Evolutionary conservation across 2,797 vertebrate species (phyloP), one percentile per base, ranked within the genome.

Genomic region (Alectoris magna): DNA sequence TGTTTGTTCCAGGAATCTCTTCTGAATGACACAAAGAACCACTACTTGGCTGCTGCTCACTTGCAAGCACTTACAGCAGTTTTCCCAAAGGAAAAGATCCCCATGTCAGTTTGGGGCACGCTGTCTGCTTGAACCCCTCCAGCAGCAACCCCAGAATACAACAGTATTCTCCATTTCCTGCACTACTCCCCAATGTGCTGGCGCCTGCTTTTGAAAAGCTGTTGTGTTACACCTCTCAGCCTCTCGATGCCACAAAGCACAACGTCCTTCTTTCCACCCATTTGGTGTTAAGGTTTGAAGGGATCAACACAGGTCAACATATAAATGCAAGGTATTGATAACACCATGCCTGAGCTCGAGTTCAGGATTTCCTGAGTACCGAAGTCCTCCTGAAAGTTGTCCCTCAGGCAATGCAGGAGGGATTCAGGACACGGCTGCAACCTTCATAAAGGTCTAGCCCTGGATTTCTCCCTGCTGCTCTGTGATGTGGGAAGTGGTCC

Each of bases 391-490:
- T 27, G 13, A 17, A 51, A 0, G 13, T 26, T 53, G 67, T 48
- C 49, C 29, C 34, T 73, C 41, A 51, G 27, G 18, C 49, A 18
- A 48, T 17, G 38, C 14, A 41, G 38, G 16, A 72, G 14, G 23
- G 10, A 44, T 78, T 48, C 59, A 85, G 38, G 31, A 56, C 12
- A 41, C 13, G 0, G 0, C 14, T 62, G 18, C 46, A 76, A 22
- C 31, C 64, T 79, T 66, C 38, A 69, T 48, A 84, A 22, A 62
- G 27, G 13, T 74, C 53, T 62, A 66, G 14, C 18, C 39, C 36
- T 64, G 55, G 10, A 43, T 72, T 85, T 82, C 31, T 18, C 27
- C 56, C 66, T 68, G n/a, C 29, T 78, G 11, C 44, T 62, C n/a
- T 70, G 13, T 74, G 70, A 78, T 26, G 21, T 43, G 3, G 14